Evolutionary conservation across 2,888 invertebrate genomes (phyloP).

Genomic region (Leucophenga montana): DNA sequence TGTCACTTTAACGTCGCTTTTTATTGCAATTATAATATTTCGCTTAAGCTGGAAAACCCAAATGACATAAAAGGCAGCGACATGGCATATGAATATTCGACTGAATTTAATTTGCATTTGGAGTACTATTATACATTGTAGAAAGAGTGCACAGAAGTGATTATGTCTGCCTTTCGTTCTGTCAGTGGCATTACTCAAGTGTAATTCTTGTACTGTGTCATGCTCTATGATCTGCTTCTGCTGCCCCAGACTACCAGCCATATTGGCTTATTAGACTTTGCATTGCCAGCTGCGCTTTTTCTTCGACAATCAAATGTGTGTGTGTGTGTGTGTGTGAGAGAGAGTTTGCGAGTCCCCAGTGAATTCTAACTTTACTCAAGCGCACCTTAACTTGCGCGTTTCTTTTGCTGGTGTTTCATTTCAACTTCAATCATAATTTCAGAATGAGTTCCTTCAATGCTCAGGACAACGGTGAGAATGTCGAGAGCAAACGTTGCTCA

Average conservation of each 20-base stretch:
- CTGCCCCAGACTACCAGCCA: too few species aligned
- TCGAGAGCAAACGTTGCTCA: constrained; percentile 28
- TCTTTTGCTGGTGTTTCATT: constrained; percentile 47
- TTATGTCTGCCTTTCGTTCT: constrained; percentile 51
- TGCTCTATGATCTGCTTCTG: constrained; percentile 1
- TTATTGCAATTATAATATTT: constrained; percentile 67
- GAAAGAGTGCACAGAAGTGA: constrained; percentile 53
- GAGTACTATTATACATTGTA: constrained; percentile 28
- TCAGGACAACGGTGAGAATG: constrained; percentile 11
- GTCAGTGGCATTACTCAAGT: background rate
- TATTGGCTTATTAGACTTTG: constrained; percentile 12
- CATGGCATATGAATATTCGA: constrained; percentile 34
- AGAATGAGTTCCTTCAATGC: constrained; percentile 20
- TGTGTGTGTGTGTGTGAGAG: too few species aligned
- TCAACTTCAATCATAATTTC: constrained; percentile 64
- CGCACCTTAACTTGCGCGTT: constrained; percentile 15
- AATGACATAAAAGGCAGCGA: constrained; percentile 31
- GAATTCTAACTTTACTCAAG: constrained; percentile 10
- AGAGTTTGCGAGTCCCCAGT: constrained; percentile 13
- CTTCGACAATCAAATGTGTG: background rate
- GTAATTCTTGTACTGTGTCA: too few species aligned
- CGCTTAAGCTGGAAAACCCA: constrained; percentile 35
- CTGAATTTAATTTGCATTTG: constrained; percentile 57
- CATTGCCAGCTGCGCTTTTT: constrained; percentile 21
- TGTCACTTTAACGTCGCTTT: constrained; percentile 53